Base-by-base conservation (phyloP, 1,140 invertebrate genomes). In the Zeugodacus cucurbitae region DNA sequence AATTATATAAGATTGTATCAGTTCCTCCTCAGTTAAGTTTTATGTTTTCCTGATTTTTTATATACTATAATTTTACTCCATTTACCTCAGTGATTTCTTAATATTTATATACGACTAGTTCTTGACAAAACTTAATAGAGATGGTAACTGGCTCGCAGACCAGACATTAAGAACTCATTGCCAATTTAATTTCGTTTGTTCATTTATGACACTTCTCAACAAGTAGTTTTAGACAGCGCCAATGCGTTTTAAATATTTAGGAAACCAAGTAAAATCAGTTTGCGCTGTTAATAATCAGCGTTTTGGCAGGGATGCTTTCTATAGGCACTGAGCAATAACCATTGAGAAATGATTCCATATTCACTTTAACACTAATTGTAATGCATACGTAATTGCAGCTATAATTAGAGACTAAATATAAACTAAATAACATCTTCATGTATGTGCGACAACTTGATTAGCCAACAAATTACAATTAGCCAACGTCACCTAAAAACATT, bases 131-230 rank as follows among this genome's bases (percentile, higher is more conserved):
- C 67, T 37, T 74, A 20, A 37, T 41, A 20, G 34, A 20, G 58
- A 7, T 22, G 22, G 58, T 22, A 62, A n/a, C 5, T 4, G 20
- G 32, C n/a, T 22, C 41, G 17, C 29, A 11, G 87, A 59, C 67
- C 34, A 74, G 67, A 74, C n/a, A 74, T 74, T 41, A 74, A 74
- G 67, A 74, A 74, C 34, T 74, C 17, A 41, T 41, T 74, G 32
- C 7, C 17, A 20, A 64, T 34, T 44, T 41, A 64, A 87, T 67
- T n/a, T 48, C 22, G 11, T 59, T 64, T n/a, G 57, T 88, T 57
- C 34, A 54, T 20, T 54, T 17, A 54, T 17, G 29, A 44, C 22
- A 58, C 29, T 90, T 90, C 91, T 37, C 88, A 67, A 4, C 89
- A 82, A 14, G 11, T 74, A 74, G 67, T 74, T 74, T 74, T 74